Conservation (phyloP, 2,113 vertebrate genomes). For the Chaenocephalus aceratus region DNA sequence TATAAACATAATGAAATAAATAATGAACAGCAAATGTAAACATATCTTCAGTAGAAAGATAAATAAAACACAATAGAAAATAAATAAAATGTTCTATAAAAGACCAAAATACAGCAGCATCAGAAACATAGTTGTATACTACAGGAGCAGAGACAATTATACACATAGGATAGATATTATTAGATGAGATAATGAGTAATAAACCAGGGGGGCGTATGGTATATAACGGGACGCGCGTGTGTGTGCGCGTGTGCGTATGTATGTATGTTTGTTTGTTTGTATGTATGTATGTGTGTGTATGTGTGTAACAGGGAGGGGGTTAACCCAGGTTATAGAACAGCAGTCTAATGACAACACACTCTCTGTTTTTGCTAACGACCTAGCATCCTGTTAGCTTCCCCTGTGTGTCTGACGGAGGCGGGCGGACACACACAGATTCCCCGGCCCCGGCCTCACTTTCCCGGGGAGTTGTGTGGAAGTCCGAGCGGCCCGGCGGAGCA, state of each 20-base stretch:
- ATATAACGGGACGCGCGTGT: not conserved
- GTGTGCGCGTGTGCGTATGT: not conserved
- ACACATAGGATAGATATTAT: too few relatives aligned
- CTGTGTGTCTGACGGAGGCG: constrained; percentile 34
- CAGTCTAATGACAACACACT: constrained; percentile 31
- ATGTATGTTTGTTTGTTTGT: too few relatives aligned
- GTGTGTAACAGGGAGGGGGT: constrained; percentile 1
- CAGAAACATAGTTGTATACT: too few relatives aligned
- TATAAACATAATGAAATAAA: too few relatives aligned
- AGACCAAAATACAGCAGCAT: too few relatives aligned
- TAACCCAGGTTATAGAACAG: constrained; percentile 26
- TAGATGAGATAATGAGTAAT: too few relatives aligned
- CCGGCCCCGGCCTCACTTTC: constrained; percentile 18
- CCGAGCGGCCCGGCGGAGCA: constrained; percentile 14
- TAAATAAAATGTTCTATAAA: too few relatives aligned
- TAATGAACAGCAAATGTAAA: too few relatives aligned
- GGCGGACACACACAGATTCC: constrained; percentile 28
- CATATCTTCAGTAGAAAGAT: too few relatives aligned
- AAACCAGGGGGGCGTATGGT: not conserved
- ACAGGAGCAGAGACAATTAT: too few relatives aligned
- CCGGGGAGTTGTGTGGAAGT: constrained; percentile 24
- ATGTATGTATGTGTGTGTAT: too few relatives aligned
- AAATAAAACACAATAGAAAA: too few relatives aligned
- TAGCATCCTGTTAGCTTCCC: constrained; percentile 49
- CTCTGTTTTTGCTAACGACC: constrained; percentile 53